Conservation (phyloP, 1,140 invertebrate species). For the Telenomus remus region DNA sequence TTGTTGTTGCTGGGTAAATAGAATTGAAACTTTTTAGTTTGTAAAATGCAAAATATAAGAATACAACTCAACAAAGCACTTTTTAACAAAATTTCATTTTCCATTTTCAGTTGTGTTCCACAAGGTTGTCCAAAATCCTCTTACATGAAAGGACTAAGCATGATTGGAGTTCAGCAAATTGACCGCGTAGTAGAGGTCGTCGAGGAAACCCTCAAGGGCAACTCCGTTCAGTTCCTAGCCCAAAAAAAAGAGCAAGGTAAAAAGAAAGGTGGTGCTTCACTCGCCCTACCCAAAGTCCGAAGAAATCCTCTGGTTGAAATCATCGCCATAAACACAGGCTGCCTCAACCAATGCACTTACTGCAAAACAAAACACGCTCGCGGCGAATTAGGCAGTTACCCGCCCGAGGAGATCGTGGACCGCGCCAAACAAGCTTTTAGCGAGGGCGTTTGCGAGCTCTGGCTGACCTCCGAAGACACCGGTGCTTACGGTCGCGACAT, state of each 20-base stretch:
- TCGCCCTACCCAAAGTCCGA: slow-evolving; percentile 94
- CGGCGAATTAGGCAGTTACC: slow-evolving; percentile 96
- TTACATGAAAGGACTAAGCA: slow-evolving; percentile 88
- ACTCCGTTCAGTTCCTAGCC: slow-evolving; percentile 87
- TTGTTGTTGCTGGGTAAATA: slow-evolving; percentile 92
- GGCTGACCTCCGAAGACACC: slow-evolving; percentile 98
- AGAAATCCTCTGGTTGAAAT: slow-evolving; percentile 98
- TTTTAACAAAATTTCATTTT: not conserved
- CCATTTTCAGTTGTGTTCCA: slow-evolving; percentile 82
- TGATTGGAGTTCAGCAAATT: slow-evolving; percentile 98
- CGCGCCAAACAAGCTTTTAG: slow-evolving; percentile 88
- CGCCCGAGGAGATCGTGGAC: slow-evolving; percentile 87
- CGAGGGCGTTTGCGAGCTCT: slow-evolving; percentile 97
- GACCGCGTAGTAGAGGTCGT: slow-evolving; percentile 99
- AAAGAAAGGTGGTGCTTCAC: slow-evolving; percentile 89
- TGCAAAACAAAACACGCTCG: slow-evolving; percentile 99
- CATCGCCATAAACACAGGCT: slow-evolving; percentile 98
- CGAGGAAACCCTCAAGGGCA: slow-evolving; percentile 96
- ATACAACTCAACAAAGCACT: too few relatives aligned
- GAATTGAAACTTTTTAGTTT: slow-evolving; percentile 1
- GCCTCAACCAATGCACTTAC: slow-evolving; percentile 98
- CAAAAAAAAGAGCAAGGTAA: slow-evolving; percentile 88
- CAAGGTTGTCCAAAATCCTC: slow-evolving; percentile 87
- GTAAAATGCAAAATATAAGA: too few relatives aligned
- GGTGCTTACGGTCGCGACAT: slow-evolving; percentile 98